Base-by-base conservation (phyloP, 2,797 vertebrate genomes). In the Phrynocephalus guinanensis region DNA sequence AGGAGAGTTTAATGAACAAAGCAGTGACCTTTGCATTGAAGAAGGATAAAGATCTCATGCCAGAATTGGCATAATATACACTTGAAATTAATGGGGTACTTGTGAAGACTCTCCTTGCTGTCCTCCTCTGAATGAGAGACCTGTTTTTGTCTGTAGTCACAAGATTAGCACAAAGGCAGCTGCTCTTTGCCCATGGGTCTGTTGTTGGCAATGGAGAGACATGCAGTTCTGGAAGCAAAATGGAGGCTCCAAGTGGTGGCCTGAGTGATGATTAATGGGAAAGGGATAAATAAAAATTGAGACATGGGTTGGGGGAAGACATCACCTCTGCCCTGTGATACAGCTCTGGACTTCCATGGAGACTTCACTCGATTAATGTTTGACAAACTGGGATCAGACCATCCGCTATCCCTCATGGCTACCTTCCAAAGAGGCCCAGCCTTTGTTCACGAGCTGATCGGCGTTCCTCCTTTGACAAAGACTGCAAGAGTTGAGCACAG, bases 1-100 rank as follows among this genome's bases (percentile, higher is more conserved):
- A 92, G 63, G 91, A 95, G 90, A 94, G 95, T 95, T 95, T 94
- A 94, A 95, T 96, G 92, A 90, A 94, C 85, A 94, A 94, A 93
- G 93, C 93, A 93, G 84, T 94, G 92, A 92, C 91, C 90, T 93
- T 95, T 90, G 78, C 80, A 71, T 91, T 96, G 95, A 91, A 93
- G 86, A 80, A 90, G 91, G 91, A 86, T 88, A 95, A 95, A 91
- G 90, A 93, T 93, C 95, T 94, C 89, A 90, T 94, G 90, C 90
- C 92, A 95, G 81, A 93, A 93, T 95, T 91, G 95, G 80, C 85
- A 87, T 91, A 91, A 92, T 92, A 88, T 79, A 80, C 0, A 0
- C 86, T 92, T 91, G 67, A 87, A 90, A 85, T 80, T 93, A 93
- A 90, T 91, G 73, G 82, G 50, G 26, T 90, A 92, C 92, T 94